phyloP scores from a whole-genome alignment of 2,888 invertebrate species.

The Ectobius pallidus region DNA sequence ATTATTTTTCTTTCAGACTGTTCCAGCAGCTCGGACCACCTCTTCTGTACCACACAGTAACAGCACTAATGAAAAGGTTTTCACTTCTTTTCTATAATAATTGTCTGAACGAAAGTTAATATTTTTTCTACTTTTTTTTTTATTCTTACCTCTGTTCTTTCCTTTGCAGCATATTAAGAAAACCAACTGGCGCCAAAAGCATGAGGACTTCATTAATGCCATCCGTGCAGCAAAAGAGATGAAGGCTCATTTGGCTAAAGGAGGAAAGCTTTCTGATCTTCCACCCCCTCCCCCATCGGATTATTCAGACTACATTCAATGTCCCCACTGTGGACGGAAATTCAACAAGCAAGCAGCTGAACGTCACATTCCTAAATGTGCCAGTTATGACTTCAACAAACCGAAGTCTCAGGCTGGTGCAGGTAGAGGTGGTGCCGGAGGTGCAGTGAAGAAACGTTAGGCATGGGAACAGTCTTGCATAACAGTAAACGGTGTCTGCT shows the following conservation, averaged over 20 bases:
- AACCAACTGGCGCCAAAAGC: constrained; percentile 88
- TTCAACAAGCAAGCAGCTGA: constrained; percentile 87
- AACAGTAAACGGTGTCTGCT: no score
- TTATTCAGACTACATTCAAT: constrained; percentile 88
- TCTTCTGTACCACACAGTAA: no score
- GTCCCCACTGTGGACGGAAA: constrained; percentile 85
- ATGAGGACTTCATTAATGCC: constrained; percentile 90
- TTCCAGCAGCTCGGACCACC: no score
- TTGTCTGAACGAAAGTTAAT: no score
- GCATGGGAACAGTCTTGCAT: no score
- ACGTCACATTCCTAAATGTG: constrained; percentile 92
- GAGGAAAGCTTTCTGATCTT: constrained; percentile 85
- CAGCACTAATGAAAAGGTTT: no score
- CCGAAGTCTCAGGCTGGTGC: constrained; percentile 57
- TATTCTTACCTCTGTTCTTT: no score
- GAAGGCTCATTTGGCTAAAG: constrained; percentile 78
- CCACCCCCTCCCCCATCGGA: constrained; percentile 90
- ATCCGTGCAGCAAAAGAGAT: constrained; percentile 90
- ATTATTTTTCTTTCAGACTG: no score
- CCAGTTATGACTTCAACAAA: constrained; percentile 81
- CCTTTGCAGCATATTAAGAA: constrained; percentile 54
- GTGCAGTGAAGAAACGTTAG: constrained; percentile 25
- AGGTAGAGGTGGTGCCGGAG: neutral
- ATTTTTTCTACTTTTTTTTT: no score
- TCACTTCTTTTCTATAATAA: no score